Percentiles rank a stretch among this genome's conserved stretches.
These are phyloP conservation scores for Halcyon malimbica DNA, from an alignment of 2,113 vertebrate species.

Conservation along the genomic window DNA sequence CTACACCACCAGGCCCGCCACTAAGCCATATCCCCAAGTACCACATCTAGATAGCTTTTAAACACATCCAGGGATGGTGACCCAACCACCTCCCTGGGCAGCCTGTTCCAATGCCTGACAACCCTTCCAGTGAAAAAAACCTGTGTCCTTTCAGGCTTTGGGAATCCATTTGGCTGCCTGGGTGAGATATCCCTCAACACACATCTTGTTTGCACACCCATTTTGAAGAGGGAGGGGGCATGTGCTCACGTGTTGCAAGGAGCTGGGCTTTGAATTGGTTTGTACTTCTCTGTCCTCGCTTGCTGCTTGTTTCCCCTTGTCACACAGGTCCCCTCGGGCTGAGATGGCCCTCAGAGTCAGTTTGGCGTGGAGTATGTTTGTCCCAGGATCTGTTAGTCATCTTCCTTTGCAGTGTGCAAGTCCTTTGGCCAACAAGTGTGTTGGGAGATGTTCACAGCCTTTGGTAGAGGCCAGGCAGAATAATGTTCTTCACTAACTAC, in stretches of 20 bases:
- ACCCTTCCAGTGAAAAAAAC: no score
- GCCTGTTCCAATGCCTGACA: no score
- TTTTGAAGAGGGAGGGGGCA: not conserved
- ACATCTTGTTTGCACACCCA: accelerated
- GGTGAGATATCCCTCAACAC: not conserved
- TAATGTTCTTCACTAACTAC: not conserved
- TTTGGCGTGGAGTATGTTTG: not conserved
- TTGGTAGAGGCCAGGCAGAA: not conserved
- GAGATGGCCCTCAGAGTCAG: not conserved
- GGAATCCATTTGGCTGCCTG: not conserved
- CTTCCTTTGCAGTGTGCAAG: not conserved
- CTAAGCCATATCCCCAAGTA: no score
- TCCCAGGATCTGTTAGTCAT: not conserved
- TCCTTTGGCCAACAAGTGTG: not conserved
- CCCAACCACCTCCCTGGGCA: no score
- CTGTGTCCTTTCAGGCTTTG: not conserved
- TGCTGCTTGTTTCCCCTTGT: not conserved
- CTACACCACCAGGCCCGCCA: no score
- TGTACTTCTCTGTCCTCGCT: not conserved
- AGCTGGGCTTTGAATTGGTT: not conserved
- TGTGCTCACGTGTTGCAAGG: not conserved
- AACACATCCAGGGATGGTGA: no score
- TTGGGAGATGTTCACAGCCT: not conserved
- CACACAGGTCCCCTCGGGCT: accelerated
- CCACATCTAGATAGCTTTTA: no score